phyloP scores from a whole-genome alignment of 2,888 invertebrate species.

The Magallana nippona region DNA sequence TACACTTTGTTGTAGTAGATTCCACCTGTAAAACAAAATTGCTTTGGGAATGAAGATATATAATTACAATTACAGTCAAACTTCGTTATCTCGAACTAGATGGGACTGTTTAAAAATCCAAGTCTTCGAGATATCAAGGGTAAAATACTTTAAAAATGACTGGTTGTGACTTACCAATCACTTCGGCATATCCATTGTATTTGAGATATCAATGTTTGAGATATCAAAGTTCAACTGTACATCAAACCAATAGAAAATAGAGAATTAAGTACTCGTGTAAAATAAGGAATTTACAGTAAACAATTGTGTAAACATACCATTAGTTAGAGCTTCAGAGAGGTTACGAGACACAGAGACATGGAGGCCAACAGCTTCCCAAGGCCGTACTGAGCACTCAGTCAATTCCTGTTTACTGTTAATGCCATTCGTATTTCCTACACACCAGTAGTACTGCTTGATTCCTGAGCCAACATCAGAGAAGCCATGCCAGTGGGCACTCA shows the following conservation, averaged over 20 bases:
- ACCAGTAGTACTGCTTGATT: conserved; percentile 48
- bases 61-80: background rate
- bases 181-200: too few relatives aligned
- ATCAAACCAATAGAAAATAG: background rate
- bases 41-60: background rate
- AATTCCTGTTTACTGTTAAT: conserved; percentile 31
- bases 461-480: conserved; percentile 49
- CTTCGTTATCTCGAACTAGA: too few relatives aligned
- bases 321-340: conserved; percentile 21
- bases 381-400: conserved; percentile 39
- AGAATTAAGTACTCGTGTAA: too few relatives aligned
- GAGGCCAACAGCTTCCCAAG: conserved; percentile 56
- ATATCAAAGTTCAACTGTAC: too few relatives aligned
- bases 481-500: conserved; percentile 49
- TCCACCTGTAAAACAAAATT: conserved; percentile 47
- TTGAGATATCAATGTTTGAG: too few relatives aligned
- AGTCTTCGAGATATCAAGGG: too few relatives aligned
- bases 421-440: conserved; percentile 46
- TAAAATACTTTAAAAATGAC: too few relatives aligned
- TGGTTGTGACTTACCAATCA: too few relatives aligned
- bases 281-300: too few relatives aligned
- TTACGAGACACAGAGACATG: conserved; percentile 46
- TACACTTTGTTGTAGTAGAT: conserved; percentile 55
- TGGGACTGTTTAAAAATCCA: too few relatives aligned
- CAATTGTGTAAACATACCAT: conserved; percentile 39